Evolutionary conservation across 2,888 invertebrate species (phyloP).

Genomic region (Archips crataeganus): DNA sequence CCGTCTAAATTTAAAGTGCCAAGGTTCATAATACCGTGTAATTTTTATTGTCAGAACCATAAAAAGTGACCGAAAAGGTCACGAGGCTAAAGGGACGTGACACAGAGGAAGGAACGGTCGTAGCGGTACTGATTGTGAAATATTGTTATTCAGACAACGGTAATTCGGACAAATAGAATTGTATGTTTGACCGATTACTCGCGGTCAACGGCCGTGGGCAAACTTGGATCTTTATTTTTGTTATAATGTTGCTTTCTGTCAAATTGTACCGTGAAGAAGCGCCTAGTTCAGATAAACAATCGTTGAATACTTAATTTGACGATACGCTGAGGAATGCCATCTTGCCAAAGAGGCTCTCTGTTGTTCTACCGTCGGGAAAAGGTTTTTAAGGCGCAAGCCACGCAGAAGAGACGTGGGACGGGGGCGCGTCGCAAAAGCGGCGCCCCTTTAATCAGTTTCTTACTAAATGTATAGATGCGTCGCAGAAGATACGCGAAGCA

Average conservation of each 20-base stretch:
- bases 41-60: conserved; percentile 14
- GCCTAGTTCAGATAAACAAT: conserved; percentile 1
- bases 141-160: conserved; percentile 54
- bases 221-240: conserved; percentile 33
- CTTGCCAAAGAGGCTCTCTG: too few species aligned
- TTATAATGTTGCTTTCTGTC: conserved; percentile 18
- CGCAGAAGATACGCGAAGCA: too few species aligned
- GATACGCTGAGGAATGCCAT: too few species aligned
- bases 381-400: too few species aligned
- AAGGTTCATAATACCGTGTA: conserved; percentile 25
- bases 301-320: not conserved
- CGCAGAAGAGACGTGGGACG: too few species aligned
- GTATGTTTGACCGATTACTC: conserved; percentile 39
- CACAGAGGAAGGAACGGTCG: conserved; percentile 55
- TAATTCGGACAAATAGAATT: conserved; percentile 23
- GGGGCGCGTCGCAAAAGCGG: too few species aligned
- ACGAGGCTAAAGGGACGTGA: conserved; percentile 62
- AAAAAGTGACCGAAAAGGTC: conserved; percentile 56
- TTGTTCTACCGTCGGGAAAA: too few species aligned
- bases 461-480: too few species aligned
- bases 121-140: conserved; percentile 56
- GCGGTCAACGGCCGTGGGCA: conserved; percentile 26
- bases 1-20: not conserved
- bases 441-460: too few species aligned
- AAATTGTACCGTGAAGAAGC: not conserved